Evolutionary conservation across 2,113 vertebrate genomes (phyloP).

Genomic region (Hassar affinis): DNA sequence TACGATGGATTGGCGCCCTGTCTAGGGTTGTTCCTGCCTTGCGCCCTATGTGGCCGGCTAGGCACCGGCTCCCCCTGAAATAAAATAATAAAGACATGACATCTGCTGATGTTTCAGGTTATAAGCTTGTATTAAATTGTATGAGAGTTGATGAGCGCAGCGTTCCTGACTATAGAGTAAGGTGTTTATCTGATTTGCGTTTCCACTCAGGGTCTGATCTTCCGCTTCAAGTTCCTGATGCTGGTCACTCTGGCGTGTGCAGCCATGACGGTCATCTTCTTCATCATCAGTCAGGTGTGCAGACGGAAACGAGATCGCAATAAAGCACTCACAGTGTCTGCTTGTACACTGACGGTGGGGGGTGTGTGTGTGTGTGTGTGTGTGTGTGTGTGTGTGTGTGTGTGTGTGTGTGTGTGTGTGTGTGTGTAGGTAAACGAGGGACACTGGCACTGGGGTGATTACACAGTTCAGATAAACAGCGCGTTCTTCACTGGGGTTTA

Average conservation of each 20-base stretch:
- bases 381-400: constrained; percentile 27
- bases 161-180: too few relatives aligned
- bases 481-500: constrained; percentile 98
- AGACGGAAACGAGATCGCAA: background rate
- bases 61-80: too few relatives aligned
- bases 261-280: constrained; percentile 96
- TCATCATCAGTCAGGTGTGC: constrained; percentile 95
- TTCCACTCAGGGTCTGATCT: constrained; percentile 85
- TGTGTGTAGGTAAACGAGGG: constrained; percentile 87
- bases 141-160: background rate
- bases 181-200: background rate
- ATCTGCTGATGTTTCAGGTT: too few relatives aligned
- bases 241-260: constrained; percentile 94
- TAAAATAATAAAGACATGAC: too few relatives aligned
- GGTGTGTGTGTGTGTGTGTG: constrained; percentile 48
- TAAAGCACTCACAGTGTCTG: background rate
- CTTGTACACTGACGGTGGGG: background rate
- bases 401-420: constrained; percentile 56
- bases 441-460: constrained; percentile 92
- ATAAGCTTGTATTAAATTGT: background rate
- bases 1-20: too few relatives aligned
- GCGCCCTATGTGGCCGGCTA: too few relatives aligned
- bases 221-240: constrained; percentile 98
- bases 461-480: constrained; percentile 88
- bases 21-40: too few relatives aligned